phyloP scores from a whole-genome alignment of 2,888 invertebrate genomes.

The Steinernema scapterisci region DNA sequence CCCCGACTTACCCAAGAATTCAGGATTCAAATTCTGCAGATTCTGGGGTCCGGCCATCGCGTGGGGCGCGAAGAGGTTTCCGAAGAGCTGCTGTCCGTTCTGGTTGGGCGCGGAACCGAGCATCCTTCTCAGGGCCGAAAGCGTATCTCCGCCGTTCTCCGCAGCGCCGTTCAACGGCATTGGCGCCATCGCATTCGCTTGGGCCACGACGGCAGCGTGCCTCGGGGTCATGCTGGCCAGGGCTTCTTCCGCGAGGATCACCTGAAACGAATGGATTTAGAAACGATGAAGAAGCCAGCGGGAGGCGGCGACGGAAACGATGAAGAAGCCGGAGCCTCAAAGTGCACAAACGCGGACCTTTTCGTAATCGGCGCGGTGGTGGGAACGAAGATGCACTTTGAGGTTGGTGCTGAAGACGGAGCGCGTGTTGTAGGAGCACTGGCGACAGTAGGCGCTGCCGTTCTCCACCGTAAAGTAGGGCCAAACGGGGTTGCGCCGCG shows the following conservation, averaged over 20 bases:
- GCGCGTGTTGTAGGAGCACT: slow-evolving; percentile 61
- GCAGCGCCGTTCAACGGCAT: not conserved
- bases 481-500: slow-evolving; percentile 62
- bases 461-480: slow-evolving; percentile 59
- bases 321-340: not conserved
- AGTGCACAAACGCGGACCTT: slow-evolving; percentile 43
- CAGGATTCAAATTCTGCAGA: not conserved
- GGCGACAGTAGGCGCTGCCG: slow-evolving; percentile 57
- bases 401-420: slow-evolving; percentile 63
- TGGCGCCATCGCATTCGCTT: slow-evolving; percentile 6
- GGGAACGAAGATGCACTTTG: slow-evolving; percentile 61
- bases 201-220: slow-evolving; percentile 19
- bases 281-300: not conserved
- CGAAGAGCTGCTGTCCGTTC: not conserved
- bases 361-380: slow-evolving; percentile 58
- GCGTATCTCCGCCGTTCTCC: not conserved
- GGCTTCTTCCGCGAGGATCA: slow-evolving; percentile 59
- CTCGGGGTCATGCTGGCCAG: slow-evolving; percentile 36
- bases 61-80: not conserved
- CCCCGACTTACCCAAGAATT: slow-evolving; percentile 15
- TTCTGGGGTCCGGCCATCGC: not conserved
- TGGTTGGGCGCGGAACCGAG: not conserved
- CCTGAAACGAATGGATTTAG: slow-evolving; percentile 41
- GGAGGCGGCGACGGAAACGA: not conserved
- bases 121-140: slow-evolving; percentile 11